Conservation (phyloP, 2,888 invertebrate species). For the Nematopogon swammerdamellus region DNA sequence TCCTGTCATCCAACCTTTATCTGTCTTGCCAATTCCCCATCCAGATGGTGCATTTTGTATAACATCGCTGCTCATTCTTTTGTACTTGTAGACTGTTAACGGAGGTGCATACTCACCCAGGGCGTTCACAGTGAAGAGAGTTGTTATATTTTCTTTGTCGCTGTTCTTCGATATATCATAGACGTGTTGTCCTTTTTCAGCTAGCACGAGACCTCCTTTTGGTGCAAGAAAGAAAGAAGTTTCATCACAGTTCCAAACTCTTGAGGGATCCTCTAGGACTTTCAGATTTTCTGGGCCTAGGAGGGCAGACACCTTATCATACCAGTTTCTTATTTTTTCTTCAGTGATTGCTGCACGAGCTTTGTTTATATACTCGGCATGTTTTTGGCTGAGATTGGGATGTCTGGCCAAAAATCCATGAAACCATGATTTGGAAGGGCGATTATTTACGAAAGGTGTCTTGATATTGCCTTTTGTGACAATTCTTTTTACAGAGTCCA, state of each 20-base stretch:
- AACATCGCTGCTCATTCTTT: slow-evolving; percentile 10
- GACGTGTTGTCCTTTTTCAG: slow-evolving; percentile 8
- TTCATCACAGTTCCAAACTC: slow-evolving; percentile 8
- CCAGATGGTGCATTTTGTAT: slow-evolving; percentile 6
- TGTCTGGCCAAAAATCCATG: slow-evolving; percentile 1
- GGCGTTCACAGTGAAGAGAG: slow-evolving; percentile 9
- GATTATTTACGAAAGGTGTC: not conserved
- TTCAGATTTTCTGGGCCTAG: slow-evolving; percentile 3
- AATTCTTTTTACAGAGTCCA: not conserved
- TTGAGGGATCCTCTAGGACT: slow-evolving; percentile 4
- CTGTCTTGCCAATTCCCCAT: slow-evolving; percentile 25
- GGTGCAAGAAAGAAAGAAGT: slow-evolving; percentile 11
- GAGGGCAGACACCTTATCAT: not conserved
- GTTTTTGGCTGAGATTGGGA: slow-evolving; percentile 2
- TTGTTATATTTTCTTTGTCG: slow-evolving; percentile 9
- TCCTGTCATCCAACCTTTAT: slow-evolving; percentile 31
- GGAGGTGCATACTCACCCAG: slow-evolving; percentile 11
- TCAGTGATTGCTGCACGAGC: slow-evolving; percentile 2
- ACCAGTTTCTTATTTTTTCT: slow-evolving; percentile 3
- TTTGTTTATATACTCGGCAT: slow-evolving; percentile 3
- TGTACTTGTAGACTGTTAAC: slow-evolving; percentile 11
- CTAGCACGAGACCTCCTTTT: slow-evolving; percentile 10
- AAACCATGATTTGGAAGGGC: not conserved
- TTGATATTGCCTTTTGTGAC: not conserved
- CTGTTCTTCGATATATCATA: slow-evolving; percentile 7